Base-by-base conservation (phyloP, 2,888 invertebrate species). In the Tinea semifulvella region DNA sequence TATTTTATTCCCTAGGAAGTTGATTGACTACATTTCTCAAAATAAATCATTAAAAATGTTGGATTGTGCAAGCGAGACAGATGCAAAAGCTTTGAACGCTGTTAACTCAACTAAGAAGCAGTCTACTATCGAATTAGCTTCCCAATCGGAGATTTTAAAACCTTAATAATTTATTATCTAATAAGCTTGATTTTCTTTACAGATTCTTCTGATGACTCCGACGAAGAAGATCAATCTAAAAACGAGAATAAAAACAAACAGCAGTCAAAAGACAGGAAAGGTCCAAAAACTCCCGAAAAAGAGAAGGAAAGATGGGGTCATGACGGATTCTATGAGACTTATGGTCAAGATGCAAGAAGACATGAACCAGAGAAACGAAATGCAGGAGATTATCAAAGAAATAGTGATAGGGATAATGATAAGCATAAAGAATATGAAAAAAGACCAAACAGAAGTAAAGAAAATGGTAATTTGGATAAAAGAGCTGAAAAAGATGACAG, bases 261-360 rank as follows among this genome's bases (percentile, higher is more conserved):
- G 2, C 11, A 31, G 7, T 11, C 26, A 11, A 2, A 26, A 6
- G 7, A 26, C 10, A 26, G 3, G n/a, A 6, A 6, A 26, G 26
- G 26, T 3, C 2, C 26, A 26, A 10, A 22, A 22, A 22, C 22
- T 7, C 22, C 47, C 3, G 52, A 58, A 6, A 57, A 58, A 28
- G 22, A 26, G 1, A 47, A 44, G 13, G 69, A 74, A 39, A 61
- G 68, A 46, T 77, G 79, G 79, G 77, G 75, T 1, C 79, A 80
- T 48, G 77, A 77, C 43, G 76, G 79, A 1, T 79, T 73, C 48
- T 79, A 71, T 48, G 76, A 79, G 25, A 76, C 70, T 1, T 75
- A 80, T 47, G 80, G 79, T 0, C 61, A 68, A 55, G 69, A 68
- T 36, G 75, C 73, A 1, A 57, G 58, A 13, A 57, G 75, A 38